These are phyloP conservation scores for Jacana jacana DNA, from an alignment of 2,113 vertebrate genomes.

Conservation along the genomic window DNA sequence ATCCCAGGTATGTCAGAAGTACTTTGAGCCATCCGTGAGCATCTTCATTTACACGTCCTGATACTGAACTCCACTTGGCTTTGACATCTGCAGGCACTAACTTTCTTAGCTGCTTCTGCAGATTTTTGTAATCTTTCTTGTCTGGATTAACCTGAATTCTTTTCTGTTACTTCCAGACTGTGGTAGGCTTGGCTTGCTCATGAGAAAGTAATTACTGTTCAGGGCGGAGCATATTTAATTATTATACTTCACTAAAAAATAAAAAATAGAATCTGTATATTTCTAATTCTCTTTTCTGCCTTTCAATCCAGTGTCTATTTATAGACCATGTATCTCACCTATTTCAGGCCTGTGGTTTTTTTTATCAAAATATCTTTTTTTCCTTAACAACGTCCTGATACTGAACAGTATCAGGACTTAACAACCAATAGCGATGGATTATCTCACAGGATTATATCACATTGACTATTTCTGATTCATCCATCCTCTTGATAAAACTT, in stretches of 20 bases:
- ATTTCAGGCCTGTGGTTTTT: background rate
- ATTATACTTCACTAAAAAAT: background rate
- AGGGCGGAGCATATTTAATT: background rate
- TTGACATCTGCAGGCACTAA: background rate
- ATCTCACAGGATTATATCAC: background rate
- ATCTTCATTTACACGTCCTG: background rate
- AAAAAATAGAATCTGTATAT: background rate
- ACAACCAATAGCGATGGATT: background rate
- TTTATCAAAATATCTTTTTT: background rate
- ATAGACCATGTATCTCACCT: background rate
- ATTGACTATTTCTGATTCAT: background rate
- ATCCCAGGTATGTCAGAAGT: background rate
- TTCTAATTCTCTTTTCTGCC: background rate
- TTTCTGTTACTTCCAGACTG: background rate
- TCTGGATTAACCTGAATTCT: background rate
- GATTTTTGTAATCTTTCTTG: background rate
- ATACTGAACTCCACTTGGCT: background rate
- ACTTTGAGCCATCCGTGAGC: background rate
- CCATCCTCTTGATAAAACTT: background rate
- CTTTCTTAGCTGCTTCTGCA: background rate
- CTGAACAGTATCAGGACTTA: no score
- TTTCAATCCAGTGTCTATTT: background rate
- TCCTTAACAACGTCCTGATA: background rate
- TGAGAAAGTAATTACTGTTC: background rate
- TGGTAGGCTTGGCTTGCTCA: background rate